A percentile compares a stretch with the other conserved stretches of the same genome.
These are phyloP conservation scores for Melitaea athalia DNA, from an alignment of 2,888 invertebrate genomes.

Conservation along the genomic window DNA sequence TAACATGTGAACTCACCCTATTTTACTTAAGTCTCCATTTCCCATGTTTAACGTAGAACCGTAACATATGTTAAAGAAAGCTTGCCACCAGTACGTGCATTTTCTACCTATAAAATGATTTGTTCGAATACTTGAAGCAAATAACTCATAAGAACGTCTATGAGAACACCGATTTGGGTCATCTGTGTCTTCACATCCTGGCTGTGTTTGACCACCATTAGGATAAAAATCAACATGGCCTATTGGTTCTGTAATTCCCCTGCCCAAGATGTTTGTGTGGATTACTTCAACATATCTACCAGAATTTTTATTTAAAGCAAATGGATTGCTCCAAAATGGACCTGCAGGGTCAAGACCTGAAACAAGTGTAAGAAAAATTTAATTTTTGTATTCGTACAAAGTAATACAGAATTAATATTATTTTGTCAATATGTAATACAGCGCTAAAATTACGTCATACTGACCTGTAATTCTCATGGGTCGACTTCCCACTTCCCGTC, in stretches of 20 bases:
- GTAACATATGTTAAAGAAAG: slow-evolving; percentile 49
- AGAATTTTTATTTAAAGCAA: slow-evolving; percentile 53
- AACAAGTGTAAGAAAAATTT: background rate
- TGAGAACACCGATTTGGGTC: slow-evolving; percentile 61
- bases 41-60: slow-evolving; percentile 56
- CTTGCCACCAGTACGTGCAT: slow-evolving; percentile 54
- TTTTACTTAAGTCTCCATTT: slow-evolving; percentile 52
- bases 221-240: slow-evolving; percentile 68
- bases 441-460: background rate
- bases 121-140: slow-evolving; percentile 57
- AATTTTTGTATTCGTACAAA: background rate
- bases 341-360: slow-evolving; percentile 70
- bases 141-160: slow-evolving; percentile 55
- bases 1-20: slow-evolving; percentile 48
- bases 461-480: slow-evolving; percentile 50
- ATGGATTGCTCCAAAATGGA: slow-evolving; percentile 57
- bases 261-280: slow-evolving; percentile 63
- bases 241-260: slow-evolving; percentile 61
- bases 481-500: slow-evolving; percentile 46
- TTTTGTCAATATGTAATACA: too few relatives aligned
- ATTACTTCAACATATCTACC: slow-evolving; percentile 67
- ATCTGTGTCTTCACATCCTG: slow-evolving; percentile 66
- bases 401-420: too few relatives aligned
- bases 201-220: slow-evolving; percentile 68
- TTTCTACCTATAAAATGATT: slow-evolving; percentile 57